Percentiles rank a stretch among this genome's conserved stretches.
phyloP scores from a whole-genome alignment of 1,140 invertebrate genomes.

The Magallana angulata region DNA sequence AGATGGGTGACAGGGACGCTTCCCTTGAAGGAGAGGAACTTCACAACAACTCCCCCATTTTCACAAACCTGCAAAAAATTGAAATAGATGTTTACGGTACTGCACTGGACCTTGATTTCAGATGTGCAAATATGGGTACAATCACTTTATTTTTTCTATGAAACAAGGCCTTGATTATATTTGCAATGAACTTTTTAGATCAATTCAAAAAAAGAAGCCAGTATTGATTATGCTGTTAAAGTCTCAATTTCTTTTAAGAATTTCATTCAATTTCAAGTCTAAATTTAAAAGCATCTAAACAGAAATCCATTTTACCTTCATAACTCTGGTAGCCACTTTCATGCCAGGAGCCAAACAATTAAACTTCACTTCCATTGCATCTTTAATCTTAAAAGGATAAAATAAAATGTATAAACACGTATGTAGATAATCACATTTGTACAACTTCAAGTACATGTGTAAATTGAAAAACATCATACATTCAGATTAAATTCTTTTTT shows the following conservation, averaged over 20 bases:
- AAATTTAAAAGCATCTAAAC: background rate
- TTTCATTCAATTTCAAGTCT: no score
- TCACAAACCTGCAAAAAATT: slow-evolving; percentile 6
- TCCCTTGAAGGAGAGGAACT: slow-evolving; percentile 15
- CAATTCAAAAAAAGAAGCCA: no score
- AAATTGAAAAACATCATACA: no score
- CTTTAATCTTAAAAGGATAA: background rate
- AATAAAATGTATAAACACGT: background rate
- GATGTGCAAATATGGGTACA: no score
- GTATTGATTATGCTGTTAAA: no score
- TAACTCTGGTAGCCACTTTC: slow-evolving; percentile 57
- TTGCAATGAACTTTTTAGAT: no score
- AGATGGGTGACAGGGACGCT: slow-evolving; percentile 4
- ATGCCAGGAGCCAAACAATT: slow-evolving; percentile 57
- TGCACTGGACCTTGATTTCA: no score
- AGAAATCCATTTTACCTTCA: slow-evolving; percentile 53
- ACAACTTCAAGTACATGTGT: no score
- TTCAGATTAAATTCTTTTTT: no score
- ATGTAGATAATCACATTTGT: background rate
- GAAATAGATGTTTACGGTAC: background rate
- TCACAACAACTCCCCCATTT: slow-evolving; percentile 11
- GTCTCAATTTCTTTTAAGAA: no score
- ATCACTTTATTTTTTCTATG: no score
- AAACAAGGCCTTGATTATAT: no score
- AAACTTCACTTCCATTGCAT: slow-evolving; percentile 27